These are phyloP conservation scores for Tribolium freemani DNA, from an alignment of 2,888 invertebrate species.

Conservation along the genomic window DNA sequence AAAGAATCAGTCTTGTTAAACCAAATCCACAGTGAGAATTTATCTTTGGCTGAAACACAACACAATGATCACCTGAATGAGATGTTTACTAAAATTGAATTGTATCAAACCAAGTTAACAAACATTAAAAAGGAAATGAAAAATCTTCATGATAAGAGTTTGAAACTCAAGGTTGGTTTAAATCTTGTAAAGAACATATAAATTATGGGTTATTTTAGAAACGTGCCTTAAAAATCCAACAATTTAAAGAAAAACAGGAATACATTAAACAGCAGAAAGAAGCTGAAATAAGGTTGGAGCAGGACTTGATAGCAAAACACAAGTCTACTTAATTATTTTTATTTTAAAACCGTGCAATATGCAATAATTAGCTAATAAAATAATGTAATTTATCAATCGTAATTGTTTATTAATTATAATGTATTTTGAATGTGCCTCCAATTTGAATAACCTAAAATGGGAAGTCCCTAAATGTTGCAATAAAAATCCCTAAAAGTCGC, in stretches of 20 bases:
- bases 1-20: background rate
- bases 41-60: constrained; percentile 5
- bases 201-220: background rate
- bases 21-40: constrained; percentile 3
- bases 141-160: constrained; percentile 2
- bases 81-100: background rate
- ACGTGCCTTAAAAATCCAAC: constrained; percentile 14
- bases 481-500: constrained; percentile 26
- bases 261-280: constrained; percentile 8
- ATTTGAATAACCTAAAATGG: no score
- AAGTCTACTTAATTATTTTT: no score
- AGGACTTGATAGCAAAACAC: background rate
- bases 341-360: no score
- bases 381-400: no score
- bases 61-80: background rate
- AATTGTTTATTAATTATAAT: no score
- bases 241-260: constrained; percentile 10
- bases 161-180: background rate
- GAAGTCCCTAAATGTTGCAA: no score
- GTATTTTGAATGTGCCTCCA: no score
- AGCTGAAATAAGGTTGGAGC: background rate
- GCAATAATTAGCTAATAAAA: no score
- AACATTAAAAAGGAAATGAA: constrained; percentile 11
- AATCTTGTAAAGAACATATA: background rate
- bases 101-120: background rate